These are phyloP conservation scores for Xestia ashworthii DNA, from an alignment of 2,888 invertebrate species.

Conservation along the genomic window DNA sequence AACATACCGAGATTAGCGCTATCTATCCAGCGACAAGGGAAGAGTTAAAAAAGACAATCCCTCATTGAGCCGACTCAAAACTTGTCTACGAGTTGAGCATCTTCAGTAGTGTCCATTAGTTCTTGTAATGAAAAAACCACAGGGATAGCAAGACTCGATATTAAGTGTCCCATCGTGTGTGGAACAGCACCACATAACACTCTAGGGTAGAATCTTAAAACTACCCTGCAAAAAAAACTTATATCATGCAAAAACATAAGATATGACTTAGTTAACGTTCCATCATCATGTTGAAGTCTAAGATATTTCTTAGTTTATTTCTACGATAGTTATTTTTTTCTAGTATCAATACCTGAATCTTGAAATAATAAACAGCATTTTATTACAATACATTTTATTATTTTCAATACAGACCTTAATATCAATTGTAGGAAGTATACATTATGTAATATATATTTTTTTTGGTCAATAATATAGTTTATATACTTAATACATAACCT, in stretches of 20 bases:
- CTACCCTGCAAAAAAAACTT: no score
- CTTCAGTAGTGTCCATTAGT: not conserved
- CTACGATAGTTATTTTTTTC: not conserved
- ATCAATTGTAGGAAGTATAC: constrained; percentile 73
- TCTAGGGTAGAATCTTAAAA: not conserved
- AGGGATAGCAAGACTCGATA: not conserved
- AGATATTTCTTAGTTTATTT: not conserved
- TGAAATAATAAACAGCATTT: constrained; percentile 26
- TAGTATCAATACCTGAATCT: not conserved
- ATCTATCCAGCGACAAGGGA: no score
- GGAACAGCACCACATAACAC: not conserved
- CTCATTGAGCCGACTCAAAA: not conserved
- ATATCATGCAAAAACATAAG: no score
- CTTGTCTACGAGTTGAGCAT: not conserved
- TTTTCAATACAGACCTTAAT: constrained; percentile 72
- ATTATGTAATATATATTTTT: constrained; percentile 70
- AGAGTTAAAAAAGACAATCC: no score
- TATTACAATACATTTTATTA: constrained; percentile 76
- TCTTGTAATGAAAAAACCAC: not conserved
- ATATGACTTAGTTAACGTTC: no score
- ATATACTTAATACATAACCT: constrained; percentile 65
- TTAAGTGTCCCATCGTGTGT: not conserved
- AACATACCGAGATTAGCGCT: no score
- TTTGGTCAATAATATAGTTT: constrained; percentile 78
- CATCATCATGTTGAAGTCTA: not conserved